A percentile compares a stretch with the other conserved stretches of the same genome.
Evolutionary conservation across 2,888 invertebrate genomes (phyloP).

Genomic region (Hypomecis punctinalis): DNA sequence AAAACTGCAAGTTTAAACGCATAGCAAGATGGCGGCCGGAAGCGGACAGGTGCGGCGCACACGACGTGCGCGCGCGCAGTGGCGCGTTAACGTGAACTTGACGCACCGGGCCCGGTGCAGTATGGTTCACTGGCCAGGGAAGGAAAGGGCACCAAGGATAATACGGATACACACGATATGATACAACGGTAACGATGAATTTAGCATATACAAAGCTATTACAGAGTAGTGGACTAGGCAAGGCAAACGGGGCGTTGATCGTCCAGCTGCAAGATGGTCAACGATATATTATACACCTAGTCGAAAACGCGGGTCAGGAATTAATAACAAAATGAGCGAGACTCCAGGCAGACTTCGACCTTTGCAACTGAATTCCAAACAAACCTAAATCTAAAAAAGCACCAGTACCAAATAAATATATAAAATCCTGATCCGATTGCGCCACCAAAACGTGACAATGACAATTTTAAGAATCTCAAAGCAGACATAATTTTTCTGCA

Average conservation of each 20-base stretch:
- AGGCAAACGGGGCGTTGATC: no score
- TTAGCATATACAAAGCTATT: neutral
- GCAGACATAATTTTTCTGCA: no score
- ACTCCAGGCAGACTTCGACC: no score
- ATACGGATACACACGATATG: neutral
- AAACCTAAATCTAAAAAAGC: neutral
- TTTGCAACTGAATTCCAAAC: no score
- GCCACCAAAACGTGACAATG: neutral
- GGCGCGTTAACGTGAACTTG: conserved; percentile 64
- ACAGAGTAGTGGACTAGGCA: no score
- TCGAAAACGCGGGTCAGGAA: no score
- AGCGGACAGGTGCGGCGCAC: conserved; percentile 72
- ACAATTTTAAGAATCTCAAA: conserved; percentile 3
- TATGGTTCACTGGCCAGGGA: conserved; percentile 38
- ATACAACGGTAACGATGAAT: neutral
- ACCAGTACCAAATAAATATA: neutral
- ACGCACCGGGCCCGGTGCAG: conserved; percentile 35
- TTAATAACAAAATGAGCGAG: no score
- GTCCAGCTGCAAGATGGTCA: no score
- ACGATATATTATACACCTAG: no score
- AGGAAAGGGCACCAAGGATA: conserved; percentile 3
- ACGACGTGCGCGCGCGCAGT: conserved; percentile 62
- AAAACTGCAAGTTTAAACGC: conserved; percentile 5
- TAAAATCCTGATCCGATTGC: neutral
- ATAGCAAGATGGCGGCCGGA: conserved; percentile 74